Evolutionary conservation across 1,140 invertebrate genomes (phyloP), one percentile per base, ranked within the genome.

Genomic region (Ceratoteleas bidentatus): DNA sequence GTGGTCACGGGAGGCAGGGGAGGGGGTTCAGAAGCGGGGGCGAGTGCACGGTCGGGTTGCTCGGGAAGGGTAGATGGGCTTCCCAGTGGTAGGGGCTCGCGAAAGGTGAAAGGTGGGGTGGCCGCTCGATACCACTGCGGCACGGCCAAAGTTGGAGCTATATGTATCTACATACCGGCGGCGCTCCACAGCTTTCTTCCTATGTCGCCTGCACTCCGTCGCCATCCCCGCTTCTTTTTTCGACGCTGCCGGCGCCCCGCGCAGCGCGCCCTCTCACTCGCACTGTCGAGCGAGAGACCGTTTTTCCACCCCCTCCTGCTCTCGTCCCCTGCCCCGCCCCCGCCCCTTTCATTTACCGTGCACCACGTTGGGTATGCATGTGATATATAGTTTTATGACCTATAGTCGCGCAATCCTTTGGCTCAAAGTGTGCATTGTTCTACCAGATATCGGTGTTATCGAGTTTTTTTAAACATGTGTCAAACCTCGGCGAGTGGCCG

Each of bases 311-410:
- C 45, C 64, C 36, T 14, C 24, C 16, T n/a, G 43, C 47, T 62
- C 50, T 78, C 36, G 47, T 52, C 65, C 65, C 45, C 33, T 14
- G 34, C 15, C 24, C 16, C 33, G 47, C 40, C 24, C 33, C 9
- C 54, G 34, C 57, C 54, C 15, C 72, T n/a, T 66, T 58, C 53
- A 75, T 75, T 75, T 66, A 60, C 73, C 57, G 52, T 68, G n/a
- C 56, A 58, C 54, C 68, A 6, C 47, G 16, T 13, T 14, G 32
- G 56, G 60, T 45, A 47, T 70, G 53, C 65, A 75, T 66, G 66
- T 70, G 60, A 81, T 75, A 65, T 81, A 75, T 61, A 75, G 70
- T 69, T 73, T 81, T 74, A 68, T 74, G 50, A 75, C 69, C 70
- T 81, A 68, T 64, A 64, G 50, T 56, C 65, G 53, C 49, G 14